Percentiles rank a stretch among this genome's conserved stretches.
Conservation (phyloP, 2,113 vertebrate species). For the Isichthys henryi region DNA sequence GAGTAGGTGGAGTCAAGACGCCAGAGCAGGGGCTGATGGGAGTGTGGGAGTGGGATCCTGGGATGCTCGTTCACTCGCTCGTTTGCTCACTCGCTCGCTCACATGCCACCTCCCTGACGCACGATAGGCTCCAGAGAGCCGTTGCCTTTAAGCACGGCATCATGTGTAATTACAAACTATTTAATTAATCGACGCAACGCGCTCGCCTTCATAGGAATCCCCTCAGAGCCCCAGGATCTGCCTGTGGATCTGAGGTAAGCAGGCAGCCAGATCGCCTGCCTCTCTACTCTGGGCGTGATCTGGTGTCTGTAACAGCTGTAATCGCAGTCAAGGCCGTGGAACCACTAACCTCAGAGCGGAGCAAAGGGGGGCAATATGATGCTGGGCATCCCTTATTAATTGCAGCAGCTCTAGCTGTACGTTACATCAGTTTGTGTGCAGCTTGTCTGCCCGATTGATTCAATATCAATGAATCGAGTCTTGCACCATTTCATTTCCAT, state of each 20-base stretch:
- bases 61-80: background rate
- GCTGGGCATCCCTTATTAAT: background rate
- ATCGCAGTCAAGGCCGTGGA: background rate
- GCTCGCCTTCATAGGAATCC: background rate
- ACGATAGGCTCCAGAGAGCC: background rate
- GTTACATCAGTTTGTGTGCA: background rate
- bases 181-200: constrained; percentile 5
- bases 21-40: background rate
- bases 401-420: background rate
- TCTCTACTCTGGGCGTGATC: background rate
- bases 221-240: background rate
- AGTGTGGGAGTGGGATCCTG: background rate
- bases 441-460: background rate
- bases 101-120: background rate
- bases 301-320: background rate
- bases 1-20: background rate
- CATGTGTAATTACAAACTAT: constrained; percentile 9
- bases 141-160: constrained; percentile 5
- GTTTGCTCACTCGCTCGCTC: background rate
- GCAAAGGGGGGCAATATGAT: background rate
- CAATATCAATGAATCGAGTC: background rate
- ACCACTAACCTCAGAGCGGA: background rate
- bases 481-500: background rate
- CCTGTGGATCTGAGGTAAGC: background rate
- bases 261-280: background rate